Evolutionary conservation across 2,888 invertebrate genomes (phyloP), one percentile per base, ranked within the genome.

Genomic region (Blera fallax): DNA sequence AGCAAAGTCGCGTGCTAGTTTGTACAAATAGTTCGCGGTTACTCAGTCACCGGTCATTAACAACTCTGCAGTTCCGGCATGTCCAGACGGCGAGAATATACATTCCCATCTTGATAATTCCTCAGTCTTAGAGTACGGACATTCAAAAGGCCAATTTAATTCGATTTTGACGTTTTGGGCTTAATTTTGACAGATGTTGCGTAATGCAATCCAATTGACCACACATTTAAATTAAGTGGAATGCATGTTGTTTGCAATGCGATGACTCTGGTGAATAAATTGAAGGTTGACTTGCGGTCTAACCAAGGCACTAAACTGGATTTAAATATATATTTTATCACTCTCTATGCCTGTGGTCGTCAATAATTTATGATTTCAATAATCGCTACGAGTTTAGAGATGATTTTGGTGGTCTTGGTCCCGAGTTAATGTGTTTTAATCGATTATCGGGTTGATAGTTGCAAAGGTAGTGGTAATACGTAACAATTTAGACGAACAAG

Each of bases 231-330:
- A 32, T 27, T 29, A 32, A 64, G 45, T 29, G 45, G 18, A 69
- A 54, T 54, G 29, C 18, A 69, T 29, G 43, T 29, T 52, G 18
- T 14, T 24, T 40, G 8, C 18, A 6, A 56, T 24, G 40, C 43
- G 34, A 52, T 40, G 34, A 50, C 18, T 11, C 27, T 37, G 40
- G 29, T 69, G 54, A 54, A 69, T 69, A 54, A 69, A 43, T 54
- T 18, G 40, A 69, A 69, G 54, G 54, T 29, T 54, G 14, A 40
- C 11, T 54, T n/a, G 54, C n/a, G 54, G 54, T 29, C 29, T 16
- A 7, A 10, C 5, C 43, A 43, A 40, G 2, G 0, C 3, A n/a
- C 29, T 37, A 54, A 54, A 54, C 29, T 40, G 54, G 40, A 54
- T 69, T 52, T 24, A 1, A 21, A 8, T 32, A n/a, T 45, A 14